Conservation (phyloP, 2,113 vertebrate genomes). For the Grammomys dolichurus region DNA sequence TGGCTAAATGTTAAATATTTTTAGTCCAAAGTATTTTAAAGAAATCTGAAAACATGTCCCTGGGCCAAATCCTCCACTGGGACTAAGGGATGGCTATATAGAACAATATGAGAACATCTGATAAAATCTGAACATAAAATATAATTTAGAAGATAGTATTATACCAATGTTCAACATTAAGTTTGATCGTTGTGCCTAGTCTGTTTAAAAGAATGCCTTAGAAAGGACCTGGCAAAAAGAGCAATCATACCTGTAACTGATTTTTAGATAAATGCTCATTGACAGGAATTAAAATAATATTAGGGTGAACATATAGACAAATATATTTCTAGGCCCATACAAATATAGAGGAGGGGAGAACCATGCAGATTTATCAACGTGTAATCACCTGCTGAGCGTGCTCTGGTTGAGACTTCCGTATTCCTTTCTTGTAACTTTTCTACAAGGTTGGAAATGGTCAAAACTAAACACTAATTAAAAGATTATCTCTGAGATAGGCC, state of each 20-base stretch:
- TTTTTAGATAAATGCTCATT: not conserved
- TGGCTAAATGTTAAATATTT: not conserved
- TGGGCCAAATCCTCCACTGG: not conserved
- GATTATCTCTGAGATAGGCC: not conserved
- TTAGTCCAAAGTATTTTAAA: not conserved
- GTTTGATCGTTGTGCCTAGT: not conserved
- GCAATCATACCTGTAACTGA: not conserved
- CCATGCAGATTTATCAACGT: not conserved
- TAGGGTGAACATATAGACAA: not conserved
- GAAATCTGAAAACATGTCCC: not conserved
- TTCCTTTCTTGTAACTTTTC: not conserved
- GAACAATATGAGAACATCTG: not conserved
- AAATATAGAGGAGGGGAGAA: rapidly evolving
- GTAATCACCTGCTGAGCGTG: not conserved
- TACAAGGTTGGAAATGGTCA: not conserved
- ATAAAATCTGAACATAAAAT: not conserved
- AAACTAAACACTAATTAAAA: not conserved
- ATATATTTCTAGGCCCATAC: not conserved
- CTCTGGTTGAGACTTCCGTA: not conserved
- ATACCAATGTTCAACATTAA: not conserved
- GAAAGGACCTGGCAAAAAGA: not conserved
- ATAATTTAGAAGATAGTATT: not conserved
- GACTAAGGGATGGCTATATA: not conserved
- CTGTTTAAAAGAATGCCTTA: not conserved
- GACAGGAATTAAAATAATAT: not conserved